These are phyloP conservation scores for Dasypogon diadema DNA, from an alignment of 2,888 invertebrate genomes.

Conservation along the genomic window DNA sequence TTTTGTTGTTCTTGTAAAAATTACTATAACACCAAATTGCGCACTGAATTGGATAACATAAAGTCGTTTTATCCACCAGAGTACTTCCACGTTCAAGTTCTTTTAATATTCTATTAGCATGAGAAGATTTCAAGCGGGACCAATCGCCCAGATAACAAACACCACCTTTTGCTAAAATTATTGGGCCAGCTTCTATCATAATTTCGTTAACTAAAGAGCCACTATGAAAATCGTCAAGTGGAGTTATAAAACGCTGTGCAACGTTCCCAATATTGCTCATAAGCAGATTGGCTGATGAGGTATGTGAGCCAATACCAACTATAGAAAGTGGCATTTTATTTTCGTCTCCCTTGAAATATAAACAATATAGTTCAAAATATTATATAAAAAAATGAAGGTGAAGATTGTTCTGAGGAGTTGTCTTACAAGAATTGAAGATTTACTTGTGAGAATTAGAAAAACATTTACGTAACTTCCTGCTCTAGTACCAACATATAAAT, in stretches of 20 bases:
- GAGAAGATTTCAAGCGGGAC: conserved; percentile 61
- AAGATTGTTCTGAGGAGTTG: no score
- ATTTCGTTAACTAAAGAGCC: conserved; percentile 55
- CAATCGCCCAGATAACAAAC: conserved; percentile 68
- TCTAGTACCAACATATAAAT: no score
- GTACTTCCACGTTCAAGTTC: conserved; percentile 60
- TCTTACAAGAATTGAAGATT: no score
- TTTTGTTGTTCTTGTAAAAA: conserved; percentile 59
- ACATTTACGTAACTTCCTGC: no score
- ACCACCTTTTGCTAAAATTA: conserved; percentile 66
- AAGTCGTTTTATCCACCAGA: conserved; percentile 60
- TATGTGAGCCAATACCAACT: conserved; percentile 63
- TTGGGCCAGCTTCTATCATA: conserved; percentile 65
- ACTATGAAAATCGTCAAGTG: conserved; percentile 61
- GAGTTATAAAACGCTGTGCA: conserved; percentile 64
- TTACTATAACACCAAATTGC: conserved; percentile 66
- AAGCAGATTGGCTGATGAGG: conserved; percentile 61
- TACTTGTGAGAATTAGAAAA: no score
- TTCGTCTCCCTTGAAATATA: conserved; percentile 57
- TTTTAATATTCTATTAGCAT: conserved; percentile 61
- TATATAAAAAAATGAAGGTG: no score
- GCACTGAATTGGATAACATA: conserved; percentile 61
- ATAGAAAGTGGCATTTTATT: conserved; percentile 63
- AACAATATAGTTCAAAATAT: no score
- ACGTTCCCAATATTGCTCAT: conserved; percentile 63